Base-by-base conservation (phyloP, 2,888 invertebrate species). In the Hyposoter didymator region DNA sequence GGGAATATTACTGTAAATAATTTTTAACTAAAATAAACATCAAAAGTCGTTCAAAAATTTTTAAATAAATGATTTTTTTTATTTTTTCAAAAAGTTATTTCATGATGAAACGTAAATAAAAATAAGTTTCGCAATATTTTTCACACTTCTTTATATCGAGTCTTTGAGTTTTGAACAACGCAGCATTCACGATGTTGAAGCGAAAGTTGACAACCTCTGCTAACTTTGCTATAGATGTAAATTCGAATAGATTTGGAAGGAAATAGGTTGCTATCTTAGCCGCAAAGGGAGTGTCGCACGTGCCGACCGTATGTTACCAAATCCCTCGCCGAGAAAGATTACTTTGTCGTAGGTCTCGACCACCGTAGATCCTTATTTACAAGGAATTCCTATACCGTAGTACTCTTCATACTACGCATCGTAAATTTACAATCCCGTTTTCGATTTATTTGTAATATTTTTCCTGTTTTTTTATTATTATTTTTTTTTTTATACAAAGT, bases 241-340 rank as follows among this genome's bases (percentile, higher is more conserved):
- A 43, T 62, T 59, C 3, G 28, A 59, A 62, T 74, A 32, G n/a
- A 32, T 69, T 47, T 69, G 0, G 17, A 22, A 47, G 67, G 43
- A 64, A 49, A 78, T 78, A 17, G 59, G 72, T 62, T 67, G 73
- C 43, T 74, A 74, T 84, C 78, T 82, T 70, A 67, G 87, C 84
- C 79, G 76, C 72, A 80, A 66, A 86, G 88, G 87, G 89, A 89
- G 87, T 85, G 81, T 84, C 87, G 90, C 91, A 91, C 91, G 91
- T 91, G 91, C 89, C 90, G 87, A 89, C 90, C 91, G 90, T 87
- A 91, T 91, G 91, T 90, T 89, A 85, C 88, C 87, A 62, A 87
- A 88, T 80, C 88, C 84, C 84, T 79, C 62, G n/a, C n/a, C 73
- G 75, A 78, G 47, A 35, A 35, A 72, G 55, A 85, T 76, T 66